A percentile compares a stretch with the other conserved stretches of the same genome.
phyloP scores from a whole-genome alignment of 1,140 invertebrate species.

The Wiebesia pumilae region DNA sequence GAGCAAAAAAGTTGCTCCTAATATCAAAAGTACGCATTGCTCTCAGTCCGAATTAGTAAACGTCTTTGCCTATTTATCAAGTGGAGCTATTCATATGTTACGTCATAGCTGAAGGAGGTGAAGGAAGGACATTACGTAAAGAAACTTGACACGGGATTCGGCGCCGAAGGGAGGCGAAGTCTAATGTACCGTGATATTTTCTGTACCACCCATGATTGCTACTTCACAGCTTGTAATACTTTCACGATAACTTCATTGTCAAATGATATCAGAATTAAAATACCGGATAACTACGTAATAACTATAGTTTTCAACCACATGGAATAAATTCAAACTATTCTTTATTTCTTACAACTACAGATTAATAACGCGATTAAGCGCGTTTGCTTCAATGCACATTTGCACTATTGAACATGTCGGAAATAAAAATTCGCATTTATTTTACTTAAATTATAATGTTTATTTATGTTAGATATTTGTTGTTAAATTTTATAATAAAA shows the following conservation, averaged over 20 bases:
- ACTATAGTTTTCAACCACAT: not conserved
- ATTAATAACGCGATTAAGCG: no score
- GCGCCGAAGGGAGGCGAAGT: not conserved
- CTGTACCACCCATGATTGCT: not conserved
- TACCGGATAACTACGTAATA: not conserved
- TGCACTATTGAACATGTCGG: no score
- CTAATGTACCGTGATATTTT: constrained; percentile 13
- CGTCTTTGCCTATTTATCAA: not conserved
- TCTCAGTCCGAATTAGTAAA: not conserved
- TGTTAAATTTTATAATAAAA: no score
- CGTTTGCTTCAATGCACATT: no score
- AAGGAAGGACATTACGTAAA: not conserved
- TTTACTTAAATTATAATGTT: no score
- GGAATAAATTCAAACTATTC: not conserved
- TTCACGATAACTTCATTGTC: not conserved
- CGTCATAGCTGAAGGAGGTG: not conserved
- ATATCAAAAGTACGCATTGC: not conserved
- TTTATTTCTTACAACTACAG: no score
- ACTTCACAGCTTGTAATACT: not conserved
- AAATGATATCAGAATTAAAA: constrained; percentile 6
- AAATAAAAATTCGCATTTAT: no score
- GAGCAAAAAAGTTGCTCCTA: not conserved
- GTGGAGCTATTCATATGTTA: not conserved
- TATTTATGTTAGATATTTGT: no score
- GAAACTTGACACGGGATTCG: constrained; percentile 3